A percentile compares a stretch with the other conserved stretches of the same genome.
Conservation (phyloP, 2,888 invertebrate genomes). For the Frankliniella intonsa region DNA sequence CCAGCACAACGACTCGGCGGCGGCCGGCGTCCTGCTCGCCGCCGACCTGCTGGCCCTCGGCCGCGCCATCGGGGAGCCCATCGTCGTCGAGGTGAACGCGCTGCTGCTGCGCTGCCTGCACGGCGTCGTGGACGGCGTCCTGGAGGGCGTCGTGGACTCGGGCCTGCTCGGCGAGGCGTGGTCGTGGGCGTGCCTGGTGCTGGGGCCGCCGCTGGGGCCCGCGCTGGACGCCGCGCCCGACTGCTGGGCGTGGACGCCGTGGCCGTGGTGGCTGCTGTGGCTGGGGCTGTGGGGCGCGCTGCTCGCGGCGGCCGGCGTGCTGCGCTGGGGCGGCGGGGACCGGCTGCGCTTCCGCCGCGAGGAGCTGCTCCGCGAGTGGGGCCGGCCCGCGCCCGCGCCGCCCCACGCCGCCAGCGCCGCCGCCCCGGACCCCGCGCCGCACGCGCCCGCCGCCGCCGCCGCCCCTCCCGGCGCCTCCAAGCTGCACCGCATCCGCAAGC, state of each 20-base stretch:
- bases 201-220: not conserved
- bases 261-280: not conserved
- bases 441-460: not conserved
- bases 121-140: conserved; percentile 3
- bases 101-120: not conserved
- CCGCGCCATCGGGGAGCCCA: not conserved
- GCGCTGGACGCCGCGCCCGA: not conserved
- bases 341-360: conserved; percentile 11
- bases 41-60: conserved; percentile 13
- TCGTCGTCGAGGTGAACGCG: not conserved
- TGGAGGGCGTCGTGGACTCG: conserved; percentile 7
- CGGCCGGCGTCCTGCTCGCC: not conserved
- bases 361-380: conserved; percentile 6
- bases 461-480: not conserved
- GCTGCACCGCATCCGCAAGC: not conserved
- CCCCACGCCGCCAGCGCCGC: not conserved
- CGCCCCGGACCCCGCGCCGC: not conserved
- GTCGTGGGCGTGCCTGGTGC: conserved; percentile 13
- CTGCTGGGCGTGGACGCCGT: not conserved
- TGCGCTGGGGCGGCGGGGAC: not conserved
- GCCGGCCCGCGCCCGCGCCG: not conserved
- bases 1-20: not conserved
- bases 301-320: not conserved
- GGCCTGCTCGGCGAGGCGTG: not conserved
- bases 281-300: not conserved